phyloP scores from a whole-genome alignment of 2,113 vertebrate genomes.

The Pedetes capensis region DNA sequence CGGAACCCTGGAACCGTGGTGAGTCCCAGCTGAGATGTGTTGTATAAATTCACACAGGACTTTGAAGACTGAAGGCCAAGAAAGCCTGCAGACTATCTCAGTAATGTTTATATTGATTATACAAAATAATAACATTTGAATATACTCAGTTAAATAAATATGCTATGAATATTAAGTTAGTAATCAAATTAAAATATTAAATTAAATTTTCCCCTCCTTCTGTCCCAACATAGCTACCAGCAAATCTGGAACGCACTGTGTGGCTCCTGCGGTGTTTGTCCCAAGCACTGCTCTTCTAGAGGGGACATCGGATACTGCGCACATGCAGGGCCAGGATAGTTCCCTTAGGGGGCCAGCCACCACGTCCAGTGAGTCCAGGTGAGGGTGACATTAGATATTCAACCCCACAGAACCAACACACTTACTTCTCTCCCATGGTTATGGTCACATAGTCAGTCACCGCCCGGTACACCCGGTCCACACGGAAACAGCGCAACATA shows the following conservation, averaged over 20 bases:
- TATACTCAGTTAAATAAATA: not conserved
- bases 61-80: not conserved
- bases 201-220: too few species aligned
- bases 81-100: not conserved
- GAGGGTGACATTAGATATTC: rapidly evolving
- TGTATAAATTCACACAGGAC: not conserved
- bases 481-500: constrained; percentile 93
- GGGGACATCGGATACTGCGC: not conserved
- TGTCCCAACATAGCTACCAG: too few species aligned
- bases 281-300: rapidly evolving
- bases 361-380: not conserved
- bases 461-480: constrained; percentile 94
- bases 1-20: not conserved
- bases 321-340: too few species aligned
- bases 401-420: not conserved
- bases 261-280: not conserved
- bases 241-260: too few species aligned
- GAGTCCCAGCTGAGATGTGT: not conserved
- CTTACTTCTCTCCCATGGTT: constrained; percentile 94
- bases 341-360: rapidly evolving
- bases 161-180: not conserved
- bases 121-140: not conserved
- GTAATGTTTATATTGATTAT: not conserved
- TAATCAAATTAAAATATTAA: too few species aligned
- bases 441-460: constrained; percentile 90